A percentile compares a stretch with the other conserved stretches of the same genome.
Conservation (phyloP, 2,113 vertebrate genomes). For the Saguinus midas region DNA sequence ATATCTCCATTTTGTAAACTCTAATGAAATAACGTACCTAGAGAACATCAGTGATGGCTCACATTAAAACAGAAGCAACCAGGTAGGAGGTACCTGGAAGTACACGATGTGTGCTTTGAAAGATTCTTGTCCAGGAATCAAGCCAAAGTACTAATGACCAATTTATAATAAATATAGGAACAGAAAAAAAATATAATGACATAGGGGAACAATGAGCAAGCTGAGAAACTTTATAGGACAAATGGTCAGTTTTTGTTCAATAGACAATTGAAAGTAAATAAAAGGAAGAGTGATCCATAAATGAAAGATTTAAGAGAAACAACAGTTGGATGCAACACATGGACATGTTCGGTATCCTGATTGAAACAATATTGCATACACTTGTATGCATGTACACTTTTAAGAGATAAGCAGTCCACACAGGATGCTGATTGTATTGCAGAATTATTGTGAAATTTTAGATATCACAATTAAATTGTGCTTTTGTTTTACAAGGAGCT, state of each 20-base stretch:
- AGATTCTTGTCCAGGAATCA: background rate
- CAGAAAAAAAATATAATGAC: background rate
- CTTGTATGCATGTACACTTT: background rate
- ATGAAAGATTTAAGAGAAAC: background rate
- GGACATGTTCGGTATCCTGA: background rate
- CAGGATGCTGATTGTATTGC: background rate
- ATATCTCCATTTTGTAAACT: background rate
- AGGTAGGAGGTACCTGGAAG: background rate
- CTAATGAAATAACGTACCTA: background rate
- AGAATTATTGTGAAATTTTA: background rate
- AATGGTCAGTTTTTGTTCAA: background rate
- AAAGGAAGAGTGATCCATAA: background rate
- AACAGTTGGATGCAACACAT: background rate
- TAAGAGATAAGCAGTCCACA: background rate
- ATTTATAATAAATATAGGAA: background rate
- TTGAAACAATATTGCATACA: background rate
- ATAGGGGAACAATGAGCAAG: background rate
- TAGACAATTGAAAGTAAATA: background rate
- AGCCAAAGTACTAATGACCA: background rate
- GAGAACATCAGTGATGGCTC: background rate
- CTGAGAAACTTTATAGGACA: background rate
- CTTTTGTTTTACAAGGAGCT: background rate
- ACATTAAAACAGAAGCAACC: background rate
- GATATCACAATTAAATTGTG: background rate
- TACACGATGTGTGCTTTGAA: background rate